Percentiles rank a stretch among this genome's conserved stretches.
These are phyloP conservation scores for Saguinus imperator DNA, from an alignment of 2,113 vertebrate genomes.

Conservation along the genomic window DNA sequence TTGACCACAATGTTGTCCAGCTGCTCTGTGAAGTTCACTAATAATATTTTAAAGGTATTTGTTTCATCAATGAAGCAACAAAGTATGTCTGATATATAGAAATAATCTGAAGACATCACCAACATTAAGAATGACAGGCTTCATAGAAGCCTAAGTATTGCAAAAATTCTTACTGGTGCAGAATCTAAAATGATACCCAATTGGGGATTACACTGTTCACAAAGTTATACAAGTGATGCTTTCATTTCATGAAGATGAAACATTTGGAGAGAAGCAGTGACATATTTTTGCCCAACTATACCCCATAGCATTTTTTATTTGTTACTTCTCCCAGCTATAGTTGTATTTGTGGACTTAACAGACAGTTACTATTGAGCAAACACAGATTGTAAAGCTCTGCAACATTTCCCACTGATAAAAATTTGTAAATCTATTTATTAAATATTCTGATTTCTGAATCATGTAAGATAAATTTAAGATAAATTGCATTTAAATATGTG, in stretches of 20 bases:
- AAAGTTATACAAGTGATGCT: background rate
- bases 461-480: background rate
- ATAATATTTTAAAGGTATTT: background rate
- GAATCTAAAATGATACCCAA: background rate
- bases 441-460: background rate
- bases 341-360: background rate
- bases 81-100: background rate
- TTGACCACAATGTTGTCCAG: background rate
- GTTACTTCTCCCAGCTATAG: background rate
- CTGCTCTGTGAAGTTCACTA: background rate
- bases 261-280: background rate
- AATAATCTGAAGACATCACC: background rate
- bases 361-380: background rate
- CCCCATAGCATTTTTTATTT: background rate
- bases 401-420: background rate
- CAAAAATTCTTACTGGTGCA: background rate
- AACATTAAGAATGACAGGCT: background rate
- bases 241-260: background rate
- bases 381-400: background rate
- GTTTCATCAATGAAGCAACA: background rate
- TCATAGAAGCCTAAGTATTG: background rate
- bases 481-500: background rate
- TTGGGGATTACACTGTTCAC: background rate
- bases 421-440: background rate
- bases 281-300: background rate